These are phyloP conservation scores for Coregonus sp. DNA, from an alignment of 2,797 vertebrate species.

Conservation along the genomic window DNA sequence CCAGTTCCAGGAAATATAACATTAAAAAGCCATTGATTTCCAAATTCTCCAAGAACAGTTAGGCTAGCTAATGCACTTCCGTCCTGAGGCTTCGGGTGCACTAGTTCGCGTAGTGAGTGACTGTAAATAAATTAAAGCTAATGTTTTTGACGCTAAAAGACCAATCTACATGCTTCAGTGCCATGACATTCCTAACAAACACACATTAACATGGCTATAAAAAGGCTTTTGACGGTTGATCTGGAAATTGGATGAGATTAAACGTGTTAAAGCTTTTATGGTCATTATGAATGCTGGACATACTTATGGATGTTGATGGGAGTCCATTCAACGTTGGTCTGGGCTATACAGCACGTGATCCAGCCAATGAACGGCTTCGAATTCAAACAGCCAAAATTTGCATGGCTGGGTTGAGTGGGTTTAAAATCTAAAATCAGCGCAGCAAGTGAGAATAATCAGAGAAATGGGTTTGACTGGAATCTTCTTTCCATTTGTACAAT, in stretches of 20 bases:
- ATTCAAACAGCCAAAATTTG: not conserved
- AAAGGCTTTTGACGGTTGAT: not conserved
- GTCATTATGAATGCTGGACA: not conserved
- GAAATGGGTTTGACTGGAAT: not conserved
- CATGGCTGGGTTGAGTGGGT: not conserved
- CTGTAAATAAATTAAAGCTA: not conserved
- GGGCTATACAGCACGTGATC: not conserved
- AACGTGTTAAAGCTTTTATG: not conserved
- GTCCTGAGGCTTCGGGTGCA: not conserved
- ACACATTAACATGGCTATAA: not conserved
- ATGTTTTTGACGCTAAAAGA: not conserved
- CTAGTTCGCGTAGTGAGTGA: conserved; percentile 8
- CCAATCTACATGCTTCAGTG: too few relatives aligned
- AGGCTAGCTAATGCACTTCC: not conserved
- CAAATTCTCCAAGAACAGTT: not conserved
- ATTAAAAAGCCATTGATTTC: not conserved
- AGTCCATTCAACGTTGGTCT: not conserved
- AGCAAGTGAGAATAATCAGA: not conserved
- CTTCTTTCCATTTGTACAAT: not conserved
- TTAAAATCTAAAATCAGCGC: not conserved
- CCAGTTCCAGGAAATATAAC: not conserved
- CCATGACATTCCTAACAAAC: not conserved
- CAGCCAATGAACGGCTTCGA: not conserved
- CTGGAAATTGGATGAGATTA: not conserved
- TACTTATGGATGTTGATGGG: not conserved